Percentiles rank a stretch among this genome's conserved stretches.
These are phyloP conservation scores for Sparus aurata DNA, from an alignment of 2,797 vertebrate species.

Conservation along the genomic window DNA sequence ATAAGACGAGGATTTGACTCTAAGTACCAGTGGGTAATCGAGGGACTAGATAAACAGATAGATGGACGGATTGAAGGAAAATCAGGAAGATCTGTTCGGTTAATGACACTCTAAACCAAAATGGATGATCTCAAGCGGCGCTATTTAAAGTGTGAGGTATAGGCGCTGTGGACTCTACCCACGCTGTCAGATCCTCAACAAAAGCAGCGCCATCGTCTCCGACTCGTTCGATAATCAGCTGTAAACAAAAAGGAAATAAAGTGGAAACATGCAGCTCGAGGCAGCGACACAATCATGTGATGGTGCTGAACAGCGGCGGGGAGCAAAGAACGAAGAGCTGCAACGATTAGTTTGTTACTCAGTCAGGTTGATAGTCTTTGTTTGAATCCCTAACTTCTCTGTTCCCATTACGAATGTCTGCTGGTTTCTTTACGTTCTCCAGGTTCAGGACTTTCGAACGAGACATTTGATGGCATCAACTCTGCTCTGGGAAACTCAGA, in stretches of 20 bases:
- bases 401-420: not conserved
- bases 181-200: conserved; percentile 10
- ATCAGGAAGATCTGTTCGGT: conserved; percentile 24
- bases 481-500: no score
- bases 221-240: conserved; percentile 33
- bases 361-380: not conserved
- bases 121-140: conserved; percentile 19
- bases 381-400: not conserved
- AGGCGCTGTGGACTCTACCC: not conserved
- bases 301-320: conserved; percentile 1
- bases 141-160: not conserved
- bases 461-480: no score
- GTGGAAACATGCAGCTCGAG: not conserved
- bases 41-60: conserved; percentile 14
- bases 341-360: not conserved
- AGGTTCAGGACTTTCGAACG: not conserved
- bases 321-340: not conserved
- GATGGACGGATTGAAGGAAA: conserved; percentile 18
- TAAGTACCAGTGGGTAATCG: conserved; percentile 44
- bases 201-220: conserved; percentile 4
- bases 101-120: conserved; percentile 17
- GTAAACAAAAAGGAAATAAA: conserved; percentile 31
- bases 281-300: not conserved
- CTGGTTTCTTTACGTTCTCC: not conserved
- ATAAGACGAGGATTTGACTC: conserved; percentile 58